phyloP scores from a whole-genome alignment of 92 coral and sea anemone genomes.

The Desmophyllum pertusum region DNA sequence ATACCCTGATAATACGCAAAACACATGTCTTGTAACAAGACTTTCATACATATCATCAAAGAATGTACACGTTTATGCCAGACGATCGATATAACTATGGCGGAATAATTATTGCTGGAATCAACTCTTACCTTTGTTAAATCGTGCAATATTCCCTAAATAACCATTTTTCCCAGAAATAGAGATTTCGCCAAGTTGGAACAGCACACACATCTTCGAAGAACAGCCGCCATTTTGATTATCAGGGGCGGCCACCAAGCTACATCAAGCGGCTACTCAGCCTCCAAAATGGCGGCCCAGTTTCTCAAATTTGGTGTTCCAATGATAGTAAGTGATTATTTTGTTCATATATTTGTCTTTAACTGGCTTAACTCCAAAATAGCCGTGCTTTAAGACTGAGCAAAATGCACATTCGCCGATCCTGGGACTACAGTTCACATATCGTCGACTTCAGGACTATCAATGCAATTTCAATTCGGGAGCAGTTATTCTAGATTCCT shows the following conservation, averaged over 20 bases:
- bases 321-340: slow-evolving; percentile 68
- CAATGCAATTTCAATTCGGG: too few relatives aligned
- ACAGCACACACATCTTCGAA: slow-evolving; percentile 3
- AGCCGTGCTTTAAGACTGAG: neutral
- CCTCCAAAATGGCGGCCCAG: slow-evolving; percentile 88
- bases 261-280: slow-evolving; percentile 6
- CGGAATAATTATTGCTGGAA: too few relatives aligned
- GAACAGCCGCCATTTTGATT: slow-evolving; percentile 45
- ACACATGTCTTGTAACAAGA: too few relatives aligned
- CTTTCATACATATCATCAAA: too few relatives aligned
- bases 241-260: slow-evolving; percentile 13
- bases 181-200: neutral
- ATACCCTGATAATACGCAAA: too few relatives aligned
- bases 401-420: neutral
- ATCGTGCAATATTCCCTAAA: slow-evolving; percentile 1
- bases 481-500: too few relatives aligned
- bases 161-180: neutral
- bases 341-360: neutral
- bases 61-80: too few relatives aligned
- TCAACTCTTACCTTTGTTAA: slow-evolving; percentile 4
- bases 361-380: neutral
- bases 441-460: too few relatives aligned
- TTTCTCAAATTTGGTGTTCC: slow-evolving; percentile 92
- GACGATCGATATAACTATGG: neutral
- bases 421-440: too few relatives aligned